A percentile compares a stretch with the other conserved stretches of the same genome.
Conservation (phyloP, 1,140 invertebrate genomes). For the Potamilus streckersoni region DNA sequence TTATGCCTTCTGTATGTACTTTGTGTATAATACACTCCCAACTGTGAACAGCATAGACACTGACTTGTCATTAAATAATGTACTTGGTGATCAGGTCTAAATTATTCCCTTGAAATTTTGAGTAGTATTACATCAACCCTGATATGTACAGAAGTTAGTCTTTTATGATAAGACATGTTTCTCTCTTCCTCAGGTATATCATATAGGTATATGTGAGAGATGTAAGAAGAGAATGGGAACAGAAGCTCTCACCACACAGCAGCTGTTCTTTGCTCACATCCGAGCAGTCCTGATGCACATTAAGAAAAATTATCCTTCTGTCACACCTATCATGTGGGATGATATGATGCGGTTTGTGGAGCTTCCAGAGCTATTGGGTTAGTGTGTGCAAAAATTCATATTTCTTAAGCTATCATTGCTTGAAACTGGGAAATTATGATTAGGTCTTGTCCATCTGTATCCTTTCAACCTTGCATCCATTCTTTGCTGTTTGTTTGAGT, state of each 20-base stretch:
- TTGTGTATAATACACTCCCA: too few relatives aligned
- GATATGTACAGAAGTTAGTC: neutral
- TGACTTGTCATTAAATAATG: too few relatives aligned
- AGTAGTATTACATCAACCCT: too few relatives aligned
- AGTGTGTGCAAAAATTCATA: neutral
- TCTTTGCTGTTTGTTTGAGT: too few relatives aligned
- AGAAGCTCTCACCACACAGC: conserved; percentile 67
- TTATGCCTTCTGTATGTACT: too few relatives aligned
- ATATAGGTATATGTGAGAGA: conserved; percentile 50
- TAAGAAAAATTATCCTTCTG: conserved; percentile 65
- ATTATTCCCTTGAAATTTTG: too few relatives aligned
- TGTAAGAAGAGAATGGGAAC: conserved; percentile 60
- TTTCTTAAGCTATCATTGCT: too few relatives aligned
- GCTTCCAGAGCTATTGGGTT: conserved; percentile 42
- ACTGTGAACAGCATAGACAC: too few relatives aligned
- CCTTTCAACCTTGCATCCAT: too few relatives aligned
- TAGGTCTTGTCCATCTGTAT: too few relatives aligned
- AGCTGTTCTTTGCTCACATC: conserved; percentile 71
- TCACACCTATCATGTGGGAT: conserved; percentile 91
- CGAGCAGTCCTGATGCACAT: conserved; percentile 66
- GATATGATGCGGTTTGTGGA: conserved; percentile 82
- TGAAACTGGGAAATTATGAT: too few relatives aligned
- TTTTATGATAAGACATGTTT: neutral
- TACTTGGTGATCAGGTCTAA: too few relatives aligned
- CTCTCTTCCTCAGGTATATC: conserved; percentile 45